Evolutionary conservation across 2,888 invertebrate species (phyloP), one percentile per base, ranked within the genome.

Genomic region (Eulithis prunata): DNA sequence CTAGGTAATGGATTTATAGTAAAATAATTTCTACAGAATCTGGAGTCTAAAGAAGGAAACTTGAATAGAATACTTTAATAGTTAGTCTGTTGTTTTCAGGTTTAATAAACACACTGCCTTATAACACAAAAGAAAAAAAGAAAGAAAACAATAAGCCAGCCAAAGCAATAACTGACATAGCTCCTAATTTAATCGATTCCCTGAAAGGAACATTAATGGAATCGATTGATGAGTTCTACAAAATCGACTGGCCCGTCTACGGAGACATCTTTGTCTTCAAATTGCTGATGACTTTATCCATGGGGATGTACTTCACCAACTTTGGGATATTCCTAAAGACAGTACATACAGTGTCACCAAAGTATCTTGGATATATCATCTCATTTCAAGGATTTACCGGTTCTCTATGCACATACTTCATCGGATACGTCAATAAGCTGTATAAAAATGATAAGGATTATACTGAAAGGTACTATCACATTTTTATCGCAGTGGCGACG

Each of bases 221-320:
- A 84, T 81, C 91, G 1, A 70, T 92, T 4, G 77, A 79, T 10
- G 91, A 93, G 73, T 84, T 94, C 60, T 80, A 80, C 66, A 82
- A 87, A 64, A 82, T 94, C 4, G 84, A 94, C 69, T 94, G 94
- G 94, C 71, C 77, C 0, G 75, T 80, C 6, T 93, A 93, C 71
- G 93, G 94, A 90, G 92, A 94, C 71, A 79, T 91, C 5, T 94
- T 94, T 66, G 69, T 90, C 0, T 81, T 93, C 49, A 90, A 94
- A 77, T 90, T 94, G 62, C 78, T 94, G 12, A 87, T 90, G 57
- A 88, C 91, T n/a, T 80, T 94, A 14, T 79, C 91, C 28, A 81
- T 92, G 66, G 88, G 93, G 4, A 83, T 92, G 63, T 94, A 91
- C 71, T 93, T 89, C 73, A 87, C 85, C 21, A 94, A 90, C 73